Conservation (phyloP, 2,888 invertebrate genomes). For the Lasioglossum calceatum region DNA sequence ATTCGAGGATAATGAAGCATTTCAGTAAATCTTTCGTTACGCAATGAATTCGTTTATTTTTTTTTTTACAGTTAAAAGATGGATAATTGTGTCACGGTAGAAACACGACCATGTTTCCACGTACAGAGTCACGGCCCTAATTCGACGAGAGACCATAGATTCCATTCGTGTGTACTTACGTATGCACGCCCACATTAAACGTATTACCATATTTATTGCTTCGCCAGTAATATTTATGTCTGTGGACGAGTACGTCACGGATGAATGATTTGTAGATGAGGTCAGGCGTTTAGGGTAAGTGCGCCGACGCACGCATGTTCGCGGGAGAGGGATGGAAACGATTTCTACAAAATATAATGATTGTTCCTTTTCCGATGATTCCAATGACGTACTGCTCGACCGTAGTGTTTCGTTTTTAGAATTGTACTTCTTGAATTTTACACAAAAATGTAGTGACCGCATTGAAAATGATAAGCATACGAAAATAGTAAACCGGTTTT, state of each 20-base stretch:
- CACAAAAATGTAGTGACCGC: background rate
- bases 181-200: constrained; percentile 66
- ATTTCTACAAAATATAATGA: constrained; percentile 9
- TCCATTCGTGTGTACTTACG: constrained; percentile 45
- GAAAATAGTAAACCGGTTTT: background rate
- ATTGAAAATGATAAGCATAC: background rate
- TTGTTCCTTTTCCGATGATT: background rate
- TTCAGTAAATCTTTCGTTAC: constrained; percentile 20
- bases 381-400: background rate
- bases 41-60: constrained; percentile 5
- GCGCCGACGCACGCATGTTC: constrained; percentile 42
- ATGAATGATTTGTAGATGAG: constrained; percentile 65
- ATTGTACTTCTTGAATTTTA: background rate
- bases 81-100: constrained; percentile 30
- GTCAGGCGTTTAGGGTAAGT: constrained; percentile 60
- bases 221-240: constrained; percentile 60
- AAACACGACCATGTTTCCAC: background rate
- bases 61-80: constrained; percentile 17
- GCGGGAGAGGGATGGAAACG: background rate
- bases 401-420: background rate
- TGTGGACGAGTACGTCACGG: constrained; percentile 61
- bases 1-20: background rate
- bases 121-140: background rate
- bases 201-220: constrained; percentile 74
- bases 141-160: constrained; percentile 18